A percentile compares a stretch with the other conserved stretches of the same genome.
Evolutionary conservation across 30 jellyfish, hydroid and myxozoan genomes (phyloP).

Genomic region (Mastigias papua): DNA sequence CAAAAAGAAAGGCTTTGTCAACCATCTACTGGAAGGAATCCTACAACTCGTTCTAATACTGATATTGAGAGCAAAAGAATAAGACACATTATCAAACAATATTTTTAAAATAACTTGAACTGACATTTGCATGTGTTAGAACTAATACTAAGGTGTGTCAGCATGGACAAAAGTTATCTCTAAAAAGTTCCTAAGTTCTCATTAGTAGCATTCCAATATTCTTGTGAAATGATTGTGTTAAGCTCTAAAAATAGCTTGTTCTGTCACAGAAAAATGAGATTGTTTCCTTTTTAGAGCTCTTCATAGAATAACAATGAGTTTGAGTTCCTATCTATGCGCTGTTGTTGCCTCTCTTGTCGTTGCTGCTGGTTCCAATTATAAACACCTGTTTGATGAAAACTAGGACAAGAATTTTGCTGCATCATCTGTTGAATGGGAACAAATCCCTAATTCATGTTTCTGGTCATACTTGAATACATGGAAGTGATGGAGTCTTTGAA

Average conservation of each 20-base stretch:
- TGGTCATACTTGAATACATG: not conserved
- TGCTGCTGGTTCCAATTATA: not conserved
- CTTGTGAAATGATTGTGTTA: not conserved
- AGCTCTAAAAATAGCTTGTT: not conserved
- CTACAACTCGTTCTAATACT: not conserved
- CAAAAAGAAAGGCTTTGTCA: not conserved
- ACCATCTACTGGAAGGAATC: not conserved
- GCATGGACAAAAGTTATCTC: not conserved
- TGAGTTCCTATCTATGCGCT: not conserved
- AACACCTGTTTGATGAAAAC: not conserved
- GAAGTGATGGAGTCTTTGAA: not conserved
- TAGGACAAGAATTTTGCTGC: not conserved
- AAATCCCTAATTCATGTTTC: not conserved
- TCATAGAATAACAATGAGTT: not conserved
- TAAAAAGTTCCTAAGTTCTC: not conserved
- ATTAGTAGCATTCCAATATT: not conserved
- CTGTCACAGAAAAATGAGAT: not conserved
- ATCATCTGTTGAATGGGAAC: not conserved
- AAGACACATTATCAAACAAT: not conserved
- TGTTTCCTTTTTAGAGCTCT: not conserved
- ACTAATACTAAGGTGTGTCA: not conserved
- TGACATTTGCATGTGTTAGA: not conserved
- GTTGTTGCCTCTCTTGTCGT: not conserved
- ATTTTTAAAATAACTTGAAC: not conserved
- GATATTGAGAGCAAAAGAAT: not conserved